Base-by-base conservation (phyloP, 2,113 vertebrate genomes). In the Carollia perspicillata region DNA sequence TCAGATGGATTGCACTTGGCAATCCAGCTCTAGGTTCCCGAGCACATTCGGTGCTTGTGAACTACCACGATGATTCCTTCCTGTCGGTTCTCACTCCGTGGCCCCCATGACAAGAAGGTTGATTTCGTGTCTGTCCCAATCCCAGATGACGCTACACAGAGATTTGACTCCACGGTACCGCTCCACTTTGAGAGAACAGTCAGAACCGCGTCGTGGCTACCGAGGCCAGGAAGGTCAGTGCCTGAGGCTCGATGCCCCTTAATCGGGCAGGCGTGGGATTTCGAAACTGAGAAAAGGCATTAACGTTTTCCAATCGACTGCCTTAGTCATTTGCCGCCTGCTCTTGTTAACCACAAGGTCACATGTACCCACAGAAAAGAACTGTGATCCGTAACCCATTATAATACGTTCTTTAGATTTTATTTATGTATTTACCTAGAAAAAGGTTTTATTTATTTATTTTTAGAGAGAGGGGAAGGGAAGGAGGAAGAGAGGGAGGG, bases 231-330 rank as follows among this genome's bases (percentile, higher is more conserved):
- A 33, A 18, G 14, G 11, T 87, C 8, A n/a, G 30, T 81, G 13
- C 6, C 7, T 4, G 40, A 0, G 12, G 35, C 44, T 72, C 18
- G 5, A 44, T 51, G 47, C 18, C 5, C 66, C 75, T 12, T n/a
- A n/a, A 26, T 49, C 20, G n/a, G 47, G 47, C 47, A 12, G 18
- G 4, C 14, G 4, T n/a, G 87, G 20, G 40, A 75, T 80, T 89
- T 93, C 68, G 22, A 49, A 88, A 91, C 69, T n/a, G 42, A 90
- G 44, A 94, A 65, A 89, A 95, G 65, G 33, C 14, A 58, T 33
- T 53, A 87, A 28, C 2, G 6, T 84, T 66, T 92, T 92, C 42
- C 6, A 92, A 26, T 35, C 18, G 22, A 66, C 55, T 37, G 6
- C 37, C 42, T 30, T 40, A 33, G 53, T 79, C 63, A 11, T 68